These are phyloP conservation scores for Diuraphis noxia DNA, from an alignment of 1,140 invertebrate species.

Conservation along the genomic window DNA sequence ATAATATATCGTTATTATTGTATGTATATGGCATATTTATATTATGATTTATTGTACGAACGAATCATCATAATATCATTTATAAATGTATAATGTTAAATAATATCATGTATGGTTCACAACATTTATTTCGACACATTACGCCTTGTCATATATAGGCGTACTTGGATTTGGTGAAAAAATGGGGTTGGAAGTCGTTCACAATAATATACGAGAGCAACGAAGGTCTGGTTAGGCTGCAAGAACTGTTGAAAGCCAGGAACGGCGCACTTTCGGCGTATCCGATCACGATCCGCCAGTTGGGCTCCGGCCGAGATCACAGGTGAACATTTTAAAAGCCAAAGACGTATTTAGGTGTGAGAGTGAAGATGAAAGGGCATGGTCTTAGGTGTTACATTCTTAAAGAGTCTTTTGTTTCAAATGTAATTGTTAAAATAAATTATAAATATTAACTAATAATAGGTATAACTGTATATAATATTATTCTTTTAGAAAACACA, in stretches of 20 bases:
- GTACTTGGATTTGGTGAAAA: slow-evolving; percentile 85
- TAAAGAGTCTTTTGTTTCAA: not conserved
- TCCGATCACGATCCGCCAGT: slow-evolving; percentile 78
- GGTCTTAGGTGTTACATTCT: not conserved
- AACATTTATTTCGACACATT: not conserved
- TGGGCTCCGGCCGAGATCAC: slow-evolving; percentile 79
- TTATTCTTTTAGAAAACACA: not conserved
- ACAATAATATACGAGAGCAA: slow-evolving; percentile 95
- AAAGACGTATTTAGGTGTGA: not conserved
- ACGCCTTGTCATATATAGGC: slow-evolving; percentile 65
- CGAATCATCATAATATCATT: not conserved
- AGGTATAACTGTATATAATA: too few species aligned
- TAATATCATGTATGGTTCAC: not conserved
- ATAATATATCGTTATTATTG: not conserved
- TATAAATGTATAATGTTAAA: not conserved
- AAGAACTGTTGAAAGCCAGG: slow-evolving; percentile 89
- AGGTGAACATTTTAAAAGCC: slow-evolving; percentile 62
- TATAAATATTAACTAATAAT: too few species aligned
- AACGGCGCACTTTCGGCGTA: slow-evolving; percentile 72
- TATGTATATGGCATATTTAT: not conserved
- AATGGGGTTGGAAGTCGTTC: slow-evolving; percentile 90
- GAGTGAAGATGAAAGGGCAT: not conserved
- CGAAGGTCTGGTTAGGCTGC: slow-evolving; percentile 86
- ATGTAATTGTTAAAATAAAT: too few species aligned
- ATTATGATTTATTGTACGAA: not conserved